Conservation (phyloP, 2,113 vertebrate species). For the Passer montanus region DNA sequence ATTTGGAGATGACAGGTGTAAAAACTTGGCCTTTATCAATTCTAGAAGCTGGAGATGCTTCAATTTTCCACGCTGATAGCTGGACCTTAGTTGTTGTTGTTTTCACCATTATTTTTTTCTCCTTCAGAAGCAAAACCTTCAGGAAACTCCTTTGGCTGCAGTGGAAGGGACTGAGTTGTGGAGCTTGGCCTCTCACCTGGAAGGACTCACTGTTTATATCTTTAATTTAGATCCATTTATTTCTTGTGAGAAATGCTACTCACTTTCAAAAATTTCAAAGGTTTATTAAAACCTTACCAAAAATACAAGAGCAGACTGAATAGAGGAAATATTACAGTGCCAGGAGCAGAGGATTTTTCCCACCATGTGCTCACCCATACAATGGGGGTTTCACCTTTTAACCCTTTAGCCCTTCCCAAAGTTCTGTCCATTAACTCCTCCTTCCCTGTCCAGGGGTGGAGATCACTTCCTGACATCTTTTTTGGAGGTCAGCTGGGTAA, state of each 20-base stretch:
- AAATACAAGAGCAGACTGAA: not conserved
- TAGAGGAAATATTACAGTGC: not conserved
- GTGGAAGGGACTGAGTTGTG: not conserved
- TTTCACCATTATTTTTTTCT: not conserved
- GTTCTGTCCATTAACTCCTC: not conserved
- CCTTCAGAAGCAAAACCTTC: not conserved
- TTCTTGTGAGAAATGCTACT: not conserved
- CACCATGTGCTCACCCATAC: not conserved
- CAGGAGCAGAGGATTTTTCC: not conserved
- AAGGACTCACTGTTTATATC: rapidly evolving
- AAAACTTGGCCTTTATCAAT: not conserved
- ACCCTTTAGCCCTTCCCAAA: not conserved
- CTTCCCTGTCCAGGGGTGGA: not conserved
- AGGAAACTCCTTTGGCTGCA: not conserved
- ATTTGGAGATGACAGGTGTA: not conserved
- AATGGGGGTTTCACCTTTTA: not conserved
- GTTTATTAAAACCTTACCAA: not conserved
- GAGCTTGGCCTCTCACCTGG: not conserved
- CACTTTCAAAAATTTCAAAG: not conserved
- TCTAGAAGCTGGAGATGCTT: not conserved
- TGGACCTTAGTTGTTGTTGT: not conserved
- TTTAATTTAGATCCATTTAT: not conserved
- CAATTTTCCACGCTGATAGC: not conserved
- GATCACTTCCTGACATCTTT: not conserved
- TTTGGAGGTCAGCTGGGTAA: not conserved